Percentiles rank a stretch among this genome's conserved stretches.
Evolutionary conservation across 1,140 invertebrate genomes (phyloP).

Genomic region (Ceratosolen solmsi): DNA sequence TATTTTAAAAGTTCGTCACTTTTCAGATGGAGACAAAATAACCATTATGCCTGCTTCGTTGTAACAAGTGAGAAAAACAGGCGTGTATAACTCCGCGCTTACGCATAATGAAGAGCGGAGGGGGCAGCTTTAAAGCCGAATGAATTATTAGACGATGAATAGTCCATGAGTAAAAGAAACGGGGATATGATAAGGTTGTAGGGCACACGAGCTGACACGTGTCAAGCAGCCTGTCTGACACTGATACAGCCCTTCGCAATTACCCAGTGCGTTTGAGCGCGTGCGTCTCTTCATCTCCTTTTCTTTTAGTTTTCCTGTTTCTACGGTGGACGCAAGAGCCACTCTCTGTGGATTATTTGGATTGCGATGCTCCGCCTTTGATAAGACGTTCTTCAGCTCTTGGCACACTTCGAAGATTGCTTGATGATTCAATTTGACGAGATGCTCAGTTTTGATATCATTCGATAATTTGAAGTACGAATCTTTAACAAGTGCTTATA

Average conservation of each 20-base stretch:
- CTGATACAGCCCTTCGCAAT: conserved; percentile 69
- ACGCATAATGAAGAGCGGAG: neutral
- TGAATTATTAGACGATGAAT: conserved; percentile 72
- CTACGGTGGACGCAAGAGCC: neutral
- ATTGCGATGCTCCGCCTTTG: conserved; percentile 43
- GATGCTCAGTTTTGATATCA: neutral
- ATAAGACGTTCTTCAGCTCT: conserved; percentile 5
- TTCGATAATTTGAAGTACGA: neutral
- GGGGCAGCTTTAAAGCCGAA: conserved; percentile 63
- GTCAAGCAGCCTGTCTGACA: conserved; percentile 67
- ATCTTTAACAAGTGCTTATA: neutral
- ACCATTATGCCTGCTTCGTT: neutral
- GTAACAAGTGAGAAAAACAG: conserved; percentile 34
- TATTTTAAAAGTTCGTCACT: too few species aligned
- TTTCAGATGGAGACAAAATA: neutral
- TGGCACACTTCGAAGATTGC: neutral
- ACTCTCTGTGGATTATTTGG: conserved; percentile 32
- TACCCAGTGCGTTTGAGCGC: conserved; percentile 46
- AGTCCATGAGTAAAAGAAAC: conserved; percentile 52
- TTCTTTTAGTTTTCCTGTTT: neutral
- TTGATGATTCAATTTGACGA: conserved; percentile 40
- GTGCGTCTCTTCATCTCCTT: neutral
- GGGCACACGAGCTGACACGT: conserved; percentile 70
- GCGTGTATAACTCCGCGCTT: neutral
- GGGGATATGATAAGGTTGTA: conserved; percentile 55